Percentiles rank a stretch among this genome's conserved stretches.
Conservation (phyloP, 2,888 invertebrate species). For the Neelides folsomi region DNA sequence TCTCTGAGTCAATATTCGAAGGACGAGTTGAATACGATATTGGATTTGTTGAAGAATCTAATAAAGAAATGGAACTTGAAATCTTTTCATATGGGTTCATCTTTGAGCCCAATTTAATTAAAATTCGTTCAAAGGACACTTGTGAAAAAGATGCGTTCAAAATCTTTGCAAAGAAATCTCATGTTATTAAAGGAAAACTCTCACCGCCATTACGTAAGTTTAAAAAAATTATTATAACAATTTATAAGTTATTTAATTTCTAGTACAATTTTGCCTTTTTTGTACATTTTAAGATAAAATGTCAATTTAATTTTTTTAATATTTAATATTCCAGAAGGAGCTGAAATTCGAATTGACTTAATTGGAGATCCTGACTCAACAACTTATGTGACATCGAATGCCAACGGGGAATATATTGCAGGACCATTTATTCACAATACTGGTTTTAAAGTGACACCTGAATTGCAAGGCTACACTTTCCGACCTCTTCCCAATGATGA, state of each 20-base stretch:
- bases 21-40: constrained; percentile 36
- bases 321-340: constrained; percentile 15
- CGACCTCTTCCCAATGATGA: constrained; percentile 49
- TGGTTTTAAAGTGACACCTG: constrained; percentile 54
- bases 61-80: constrained; percentile 47
- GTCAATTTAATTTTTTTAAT: not conserved
- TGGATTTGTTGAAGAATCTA: constrained; percentile 39
- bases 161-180: constrained; percentile 53
- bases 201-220: constrained; percentile 46
- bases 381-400: constrained; percentile 39
- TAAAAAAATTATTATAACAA: too few relatives aligned
- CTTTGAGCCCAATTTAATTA: constrained; percentile 51
- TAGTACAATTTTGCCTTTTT: not conserved
- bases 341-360: constrained; percentile 20
- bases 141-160: constrained; percentile 53
- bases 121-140: constrained; percentile 51
- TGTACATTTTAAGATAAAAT: not conserved
- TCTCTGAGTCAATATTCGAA: constrained; percentile 19
- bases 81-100: constrained; percentile 59
- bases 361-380: constrained; percentile 21
- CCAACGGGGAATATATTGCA: constrained; percentile 63
- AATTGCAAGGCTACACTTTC: constrained; percentile 76
- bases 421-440: constrained; percentile 61
- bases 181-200: constrained; percentile 51
- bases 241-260: too few relatives aligned